A percentile compares a stretch with the other conserved stretches of the same genome.
Evolutionary conservation across 2,113 vertebrate species (phyloP).

Genomic region (Dicaeum eximium): DNA sequence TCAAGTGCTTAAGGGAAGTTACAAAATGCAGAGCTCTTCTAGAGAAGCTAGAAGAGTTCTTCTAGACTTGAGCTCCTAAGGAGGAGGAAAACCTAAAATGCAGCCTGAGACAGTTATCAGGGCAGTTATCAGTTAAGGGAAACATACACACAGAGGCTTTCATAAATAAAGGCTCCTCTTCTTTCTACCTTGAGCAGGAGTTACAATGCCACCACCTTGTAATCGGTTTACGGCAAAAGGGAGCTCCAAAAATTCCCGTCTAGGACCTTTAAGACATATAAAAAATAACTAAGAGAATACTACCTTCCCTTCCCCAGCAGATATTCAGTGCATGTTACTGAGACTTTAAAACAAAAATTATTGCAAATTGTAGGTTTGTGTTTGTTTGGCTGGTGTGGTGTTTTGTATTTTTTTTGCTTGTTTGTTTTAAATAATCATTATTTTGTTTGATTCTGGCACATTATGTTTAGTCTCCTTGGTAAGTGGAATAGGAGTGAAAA

Average conservation of each 20-base stretch:
- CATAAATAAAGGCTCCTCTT: background rate
- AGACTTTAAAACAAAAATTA: background rate
- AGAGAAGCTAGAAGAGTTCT: too few relatives aligned
- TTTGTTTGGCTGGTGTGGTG: background rate
- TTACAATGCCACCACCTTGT: background rate
- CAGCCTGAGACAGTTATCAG: background rate
- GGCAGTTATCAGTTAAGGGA: background rate
- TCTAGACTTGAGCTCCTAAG: background rate
- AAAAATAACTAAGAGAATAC: background rate
- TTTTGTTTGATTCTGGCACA: background rate
- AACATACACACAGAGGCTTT: background rate
- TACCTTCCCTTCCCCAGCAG: background rate
- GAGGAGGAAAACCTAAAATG: background rate
- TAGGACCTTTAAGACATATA: background rate
- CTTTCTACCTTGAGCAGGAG: background rate
- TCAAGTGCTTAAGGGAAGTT: background rate
- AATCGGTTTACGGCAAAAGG: background rate
- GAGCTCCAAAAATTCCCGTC: background rate
- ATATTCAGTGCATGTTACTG: background rate
- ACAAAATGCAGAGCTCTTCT: background rate
- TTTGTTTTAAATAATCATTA: background rate
- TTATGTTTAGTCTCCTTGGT: background rate
- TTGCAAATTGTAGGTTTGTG: background rate
- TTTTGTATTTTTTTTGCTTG: accelerated
- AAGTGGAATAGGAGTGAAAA: background rate